These are phyloP conservation scores for Gallinago paraguaiae DNA, from an alignment of 2,113 vertebrate genomes.

Conservation along the genomic window DNA sequence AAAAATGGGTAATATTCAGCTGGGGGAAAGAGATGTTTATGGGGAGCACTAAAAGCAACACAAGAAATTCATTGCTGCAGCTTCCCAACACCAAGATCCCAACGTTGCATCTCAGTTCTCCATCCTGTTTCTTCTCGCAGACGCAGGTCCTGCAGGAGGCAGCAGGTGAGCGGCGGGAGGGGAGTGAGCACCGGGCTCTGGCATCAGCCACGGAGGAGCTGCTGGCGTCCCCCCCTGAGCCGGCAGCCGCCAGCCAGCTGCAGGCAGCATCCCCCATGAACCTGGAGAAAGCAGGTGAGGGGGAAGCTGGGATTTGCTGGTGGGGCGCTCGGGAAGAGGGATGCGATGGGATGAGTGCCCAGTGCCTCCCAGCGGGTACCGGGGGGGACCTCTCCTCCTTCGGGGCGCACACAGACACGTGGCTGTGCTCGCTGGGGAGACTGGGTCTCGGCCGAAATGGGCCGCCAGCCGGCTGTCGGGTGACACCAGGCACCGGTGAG, in stretches of 20 bases:
- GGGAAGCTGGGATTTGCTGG: accelerated
- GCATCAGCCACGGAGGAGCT: not conserved
- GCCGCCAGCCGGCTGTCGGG: not conserved
- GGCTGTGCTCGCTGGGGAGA: accelerated
- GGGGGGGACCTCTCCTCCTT: not conserved
- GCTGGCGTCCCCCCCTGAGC: not conserved
- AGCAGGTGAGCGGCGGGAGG: conserved; percentile 37
- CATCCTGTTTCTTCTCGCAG: conserved; percentile 8
- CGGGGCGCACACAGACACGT: accelerated
- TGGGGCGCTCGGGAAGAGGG: not conserved
- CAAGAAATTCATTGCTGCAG: accelerated
- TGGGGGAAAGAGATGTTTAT: not conserved
- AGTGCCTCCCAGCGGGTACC: accelerated
- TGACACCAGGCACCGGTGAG: not conserved
- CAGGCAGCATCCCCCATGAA: conserved; percentile 58
- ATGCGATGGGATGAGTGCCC: accelerated
- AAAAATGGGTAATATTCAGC: not conserved
- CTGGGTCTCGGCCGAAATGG: not conserved
- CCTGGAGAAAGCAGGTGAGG: conserved; percentile 75
- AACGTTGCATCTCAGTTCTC: not conserved
- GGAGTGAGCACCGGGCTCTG: not conserved
- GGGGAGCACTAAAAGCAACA: not conserved
- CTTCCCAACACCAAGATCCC: not conserved
- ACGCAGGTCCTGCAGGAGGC: conserved; percentile 79
- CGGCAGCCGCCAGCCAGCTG: not conserved